Evolutionary conservation across 2,113 vertebrate genomes (phyloP).

Genomic region (Gobio gobio): DNA sequence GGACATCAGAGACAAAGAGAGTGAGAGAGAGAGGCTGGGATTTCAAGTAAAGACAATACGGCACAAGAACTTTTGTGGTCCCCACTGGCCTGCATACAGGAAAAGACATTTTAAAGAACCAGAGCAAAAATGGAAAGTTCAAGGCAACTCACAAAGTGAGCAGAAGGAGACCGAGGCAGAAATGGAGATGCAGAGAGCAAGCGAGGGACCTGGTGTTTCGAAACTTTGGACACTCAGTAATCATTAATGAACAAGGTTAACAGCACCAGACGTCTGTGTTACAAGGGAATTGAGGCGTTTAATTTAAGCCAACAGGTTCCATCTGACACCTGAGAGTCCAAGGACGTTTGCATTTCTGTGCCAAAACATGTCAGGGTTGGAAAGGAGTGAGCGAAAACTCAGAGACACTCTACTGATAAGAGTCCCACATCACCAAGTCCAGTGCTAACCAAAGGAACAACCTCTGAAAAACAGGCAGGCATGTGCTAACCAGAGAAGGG

Average conservation of each 20-base stretch:
- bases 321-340: constrained; percentile 45
- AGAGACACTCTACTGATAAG: neutral
- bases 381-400: neutral
- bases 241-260: constrained; percentile 46
- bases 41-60: constrained; percentile 9
- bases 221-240: constrained; percentile 13
- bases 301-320: constrained; percentile 54
- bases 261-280: constrained; percentile 47
- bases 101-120: neutral
- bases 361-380: constrained; percentile 17
- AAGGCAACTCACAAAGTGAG: neutral
- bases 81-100: neutral
- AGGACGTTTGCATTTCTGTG: constrained; percentile 30
- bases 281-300: constrained; percentile 47
- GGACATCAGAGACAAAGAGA: constrained; percentile 20
- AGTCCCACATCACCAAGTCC: neutral
- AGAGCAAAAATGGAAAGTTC: constrained; percentile 3
- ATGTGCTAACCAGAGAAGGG: constrained; percentile 4
- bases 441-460: constrained; percentile 3
- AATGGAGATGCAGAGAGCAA: neutral
- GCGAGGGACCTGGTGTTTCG: neutral
- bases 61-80: neutral
- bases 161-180: neutral
- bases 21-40: constrained; percentile 5
- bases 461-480: neutral